Conservation (phyloP, 2,888 invertebrate genomes). For the Clanis bilineata region DNA sequence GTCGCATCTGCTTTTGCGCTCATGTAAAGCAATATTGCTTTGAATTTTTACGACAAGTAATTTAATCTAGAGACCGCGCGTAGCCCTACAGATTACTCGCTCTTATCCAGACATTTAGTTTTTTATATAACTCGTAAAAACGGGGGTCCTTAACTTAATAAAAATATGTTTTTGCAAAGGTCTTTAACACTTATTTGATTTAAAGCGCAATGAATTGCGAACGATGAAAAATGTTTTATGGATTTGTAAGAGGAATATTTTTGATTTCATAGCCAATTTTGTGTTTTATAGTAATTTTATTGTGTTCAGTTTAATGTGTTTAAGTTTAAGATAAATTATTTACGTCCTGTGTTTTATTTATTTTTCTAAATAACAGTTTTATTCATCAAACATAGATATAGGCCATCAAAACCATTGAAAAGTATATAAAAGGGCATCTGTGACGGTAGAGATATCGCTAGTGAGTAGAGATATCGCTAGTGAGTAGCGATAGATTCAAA, state of each 20-base stretch:
- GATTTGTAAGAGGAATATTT: neutral
- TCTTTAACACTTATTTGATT: conserved; percentile 1
- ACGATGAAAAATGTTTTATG: neutral
- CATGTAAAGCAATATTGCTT: neutral
- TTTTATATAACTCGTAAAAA: neutral
- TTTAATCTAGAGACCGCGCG: neutral
- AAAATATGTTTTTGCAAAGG: neutral
- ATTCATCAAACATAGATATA: no score
- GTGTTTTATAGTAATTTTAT: neutral
- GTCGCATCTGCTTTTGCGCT: neutral
- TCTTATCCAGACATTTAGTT: neutral
- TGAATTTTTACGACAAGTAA: neutral
- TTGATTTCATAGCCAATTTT: neutral
- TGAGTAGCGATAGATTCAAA: no score
- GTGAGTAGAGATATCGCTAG: no score
- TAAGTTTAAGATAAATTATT: no score
- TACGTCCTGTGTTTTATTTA: no score
- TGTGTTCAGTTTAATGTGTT: neutral
- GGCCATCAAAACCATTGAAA: no score
- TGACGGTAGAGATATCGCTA: no score
- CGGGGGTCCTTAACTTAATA: neutral
- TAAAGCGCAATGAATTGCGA: conserved; percentile 1
- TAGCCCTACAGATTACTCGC: conserved; percentile 1
- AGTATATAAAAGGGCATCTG: no score
- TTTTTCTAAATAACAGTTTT: no score